Evolutionary conservation across 2,888 invertebrate genomes (phyloP), one percentile per base, ranked within the genome.

Genomic region (Caenorhabditis sulstoni): DNA sequence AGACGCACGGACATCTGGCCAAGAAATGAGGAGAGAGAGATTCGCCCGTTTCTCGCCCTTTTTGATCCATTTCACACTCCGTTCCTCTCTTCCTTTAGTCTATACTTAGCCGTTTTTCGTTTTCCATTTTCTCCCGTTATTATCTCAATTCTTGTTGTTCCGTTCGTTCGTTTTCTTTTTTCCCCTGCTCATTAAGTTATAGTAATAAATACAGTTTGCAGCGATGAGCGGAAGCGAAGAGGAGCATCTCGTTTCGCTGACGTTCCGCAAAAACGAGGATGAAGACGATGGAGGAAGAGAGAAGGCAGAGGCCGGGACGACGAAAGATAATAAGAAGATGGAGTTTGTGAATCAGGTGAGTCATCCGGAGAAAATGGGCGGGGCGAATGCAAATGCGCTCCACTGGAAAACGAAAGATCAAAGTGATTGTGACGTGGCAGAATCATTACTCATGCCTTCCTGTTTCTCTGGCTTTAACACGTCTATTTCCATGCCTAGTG

Each of bases 1-100:
- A 77, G 22, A 84, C 84, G 23, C 85, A 86, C 58, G 85, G 82
- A n/a, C 85, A 86, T 77, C 52, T 86, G 20, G 57, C 66, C 14
- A 76, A 61, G 53, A 75, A 75, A 23, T 52, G 29, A 29, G 29
- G 29, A 58, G 53, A 23, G 8, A 7, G 37, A 8, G 37, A 23
- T 44, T 18, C 55, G 18, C n/a, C 23, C 22, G 29, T 50, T 52
- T 61, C 29, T 20, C 11, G 1, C 18, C 22, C 35, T 57, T 53
- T 58, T 22, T 62, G 41, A 47, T n/a, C n/a, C 20, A 22, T 64
- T 53, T 39, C 35, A 22, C 12, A 14, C 14, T n/a, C n/a, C n/a
- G n/a, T n/a, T n/a, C n/a, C n/a, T n/a, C n/a, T n/a, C n/a, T n/a
- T n/a, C n/a, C n/a, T 37, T 53, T 55, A 55, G 55, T 35, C 44